These are phyloP conservation scores for Anhinga anhinga DNA, from an alignment of 2,113 vertebrate species.

Conservation along the genomic window DNA sequence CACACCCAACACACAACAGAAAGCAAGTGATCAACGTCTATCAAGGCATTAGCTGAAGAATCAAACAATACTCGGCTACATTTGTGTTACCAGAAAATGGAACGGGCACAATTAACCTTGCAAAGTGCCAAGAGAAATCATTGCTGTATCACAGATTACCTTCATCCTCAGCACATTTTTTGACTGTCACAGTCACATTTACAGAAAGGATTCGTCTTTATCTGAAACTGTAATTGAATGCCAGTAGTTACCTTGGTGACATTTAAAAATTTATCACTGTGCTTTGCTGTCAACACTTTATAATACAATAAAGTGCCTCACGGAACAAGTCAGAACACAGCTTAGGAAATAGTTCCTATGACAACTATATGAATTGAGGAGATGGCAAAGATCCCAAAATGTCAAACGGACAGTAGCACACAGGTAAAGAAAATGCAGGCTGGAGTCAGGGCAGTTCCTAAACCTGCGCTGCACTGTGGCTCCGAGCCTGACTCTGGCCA, in stretches of 20 bases:
- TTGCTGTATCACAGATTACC: background rate
- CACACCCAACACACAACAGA: too few species aligned
- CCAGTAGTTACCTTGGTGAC: conserved; percentile 73
- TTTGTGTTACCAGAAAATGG: background rate
- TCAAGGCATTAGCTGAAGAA: background rate
- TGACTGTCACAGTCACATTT: conserved; percentile 49
- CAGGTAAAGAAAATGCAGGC: background rate
- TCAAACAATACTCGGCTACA: background rate
- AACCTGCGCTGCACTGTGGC: background rate
- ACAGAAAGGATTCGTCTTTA: conserved; percentile 65
- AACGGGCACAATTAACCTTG: background rate
- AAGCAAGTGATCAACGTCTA: background rate
- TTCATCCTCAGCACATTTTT: background rate
- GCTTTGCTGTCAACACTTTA: conserved; percentile 66
- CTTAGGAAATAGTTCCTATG: conserved; percentile 75
- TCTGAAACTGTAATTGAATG: conserved; percentile 67
- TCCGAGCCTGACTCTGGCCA: background rate
- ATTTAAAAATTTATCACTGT: conserved; percentile 57
- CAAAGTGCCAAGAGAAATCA: conserved; percentile 1
- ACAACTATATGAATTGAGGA: conserved; percentile 62
- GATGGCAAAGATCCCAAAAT: conserved; percentile 35
- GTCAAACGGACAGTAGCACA: background rate
- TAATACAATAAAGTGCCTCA: conserved; percentile 59
- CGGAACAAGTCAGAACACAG: conserved; percentile 69
- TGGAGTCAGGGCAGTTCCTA: background rate